phyloP scores from a whole-genome alignment of 2,888 invertebrate genomes.

The Pollenia angustigena region DNA sequence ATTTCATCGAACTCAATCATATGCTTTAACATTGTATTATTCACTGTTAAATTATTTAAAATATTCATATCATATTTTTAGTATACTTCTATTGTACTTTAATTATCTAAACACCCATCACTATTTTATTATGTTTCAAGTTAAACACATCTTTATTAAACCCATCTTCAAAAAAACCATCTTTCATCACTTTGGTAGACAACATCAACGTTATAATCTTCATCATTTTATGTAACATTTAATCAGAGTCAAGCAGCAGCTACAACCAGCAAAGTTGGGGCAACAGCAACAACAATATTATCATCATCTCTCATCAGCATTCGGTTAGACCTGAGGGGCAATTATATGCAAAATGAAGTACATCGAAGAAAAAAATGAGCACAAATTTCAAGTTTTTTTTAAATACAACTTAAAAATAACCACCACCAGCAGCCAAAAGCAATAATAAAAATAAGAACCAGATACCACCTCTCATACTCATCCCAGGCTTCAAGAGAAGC shows the following conservation, averaged over 20 bases:
- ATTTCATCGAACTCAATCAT: conserved; percentile 11
- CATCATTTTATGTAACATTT: conserved; percentile 65
- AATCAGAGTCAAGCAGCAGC: conserved; percentile 53
- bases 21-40: background rate
- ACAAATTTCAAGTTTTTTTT: conserved; percentile 23
- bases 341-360: conserved; percentile 67
- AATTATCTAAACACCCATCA: conserved; percentile 48
- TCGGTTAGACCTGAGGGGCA: conserved; percentile 64
- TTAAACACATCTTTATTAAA: conserved; percentile 25
- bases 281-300: conserved; percentile 58
- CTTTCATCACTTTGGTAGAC: conserved; percentile 35
- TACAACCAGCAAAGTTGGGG: conserved; percentile 29
- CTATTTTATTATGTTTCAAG: conserved; percentile 42
- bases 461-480: background rate
- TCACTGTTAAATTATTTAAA: background rate
- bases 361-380: conserved; percentile 1
- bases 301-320: conserved; percentile 60
- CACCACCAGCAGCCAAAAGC: conserved; percentile 59
- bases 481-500: background rate
- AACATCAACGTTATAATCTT: conserved; percentile 19
- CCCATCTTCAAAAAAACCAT: conserved; percentile 23
- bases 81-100: conserved; percentile 21
- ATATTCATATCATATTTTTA: background rate
- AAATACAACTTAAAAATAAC: conserved; percentile 57
- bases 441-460: conserved; percentile 47